A percentile compares a stretch with the other conserved stretches of the same genome.
Evolutionary conservation across 2,113 vertebrate species (phyloP).

Genomic region (Ammodytes dubius): DNA sequence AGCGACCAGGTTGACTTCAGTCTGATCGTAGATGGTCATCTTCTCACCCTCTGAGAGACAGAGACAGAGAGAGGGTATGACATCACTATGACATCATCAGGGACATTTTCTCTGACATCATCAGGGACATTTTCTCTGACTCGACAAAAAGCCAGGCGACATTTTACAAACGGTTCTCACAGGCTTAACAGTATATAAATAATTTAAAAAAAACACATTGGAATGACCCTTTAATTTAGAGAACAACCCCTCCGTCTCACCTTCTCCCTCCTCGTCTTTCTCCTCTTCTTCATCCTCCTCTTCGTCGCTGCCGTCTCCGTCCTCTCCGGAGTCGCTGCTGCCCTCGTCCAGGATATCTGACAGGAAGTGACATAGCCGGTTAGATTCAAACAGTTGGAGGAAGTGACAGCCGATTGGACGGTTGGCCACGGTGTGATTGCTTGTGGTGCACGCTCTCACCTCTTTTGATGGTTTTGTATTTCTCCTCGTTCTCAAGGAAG

Average conservation of each 20-base stretch:
- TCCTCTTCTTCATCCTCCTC: conserved; percentile 89
- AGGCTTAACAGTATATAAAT: background rate
- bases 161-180: background rate
- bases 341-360: conserved; percentile 97
- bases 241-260: conserved; percentile 20
- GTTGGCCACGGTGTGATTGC: too few species aligned
- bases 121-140: too few species aligned
- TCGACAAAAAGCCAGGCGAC: background rate
- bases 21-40: conserved; percentile 96
- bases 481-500: conserved; percentile 97
- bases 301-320: conserved; percentile 90
- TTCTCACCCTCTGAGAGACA: conserved; percentile 83
- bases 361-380: background rate
- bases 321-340: conserved; percentile 93
- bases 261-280: conserved; percentile 84
- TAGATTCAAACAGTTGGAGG: conserved; percentile 17
- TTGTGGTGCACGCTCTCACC: conserved; percentile 80
- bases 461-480: conserved; percentile 95
- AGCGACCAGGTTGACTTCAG: conserved; percentile 97
- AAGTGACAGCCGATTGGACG: conserved; percentile 5
- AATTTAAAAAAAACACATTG: background rate
- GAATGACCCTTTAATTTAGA: background rate
- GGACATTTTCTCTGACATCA: background rate
- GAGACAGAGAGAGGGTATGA: background rate
- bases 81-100: background rate